phyloP scores from a whole-genome alignment of 2,888 invertebrate species.

The Elysia crispata region DNA sequence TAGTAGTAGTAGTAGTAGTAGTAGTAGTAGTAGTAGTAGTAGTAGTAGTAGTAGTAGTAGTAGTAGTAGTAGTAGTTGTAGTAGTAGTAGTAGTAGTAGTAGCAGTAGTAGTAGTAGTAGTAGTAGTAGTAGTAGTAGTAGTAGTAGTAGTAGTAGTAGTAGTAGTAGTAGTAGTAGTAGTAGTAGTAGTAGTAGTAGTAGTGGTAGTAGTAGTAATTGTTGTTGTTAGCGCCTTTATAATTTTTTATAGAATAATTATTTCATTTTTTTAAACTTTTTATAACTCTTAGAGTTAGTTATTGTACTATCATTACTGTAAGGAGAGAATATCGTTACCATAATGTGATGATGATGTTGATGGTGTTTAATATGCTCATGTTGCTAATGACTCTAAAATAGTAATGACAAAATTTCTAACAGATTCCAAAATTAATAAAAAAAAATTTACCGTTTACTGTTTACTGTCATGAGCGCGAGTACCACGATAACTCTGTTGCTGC shows the following conservation, averaged over 20 bases:
- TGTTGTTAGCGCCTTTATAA: background rate
- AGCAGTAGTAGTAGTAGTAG: constrained; percentile 22
- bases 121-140: constrained; percentile 24
- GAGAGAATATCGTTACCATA: no score
- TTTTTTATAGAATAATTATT: background rate
- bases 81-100: constrained; percentile 28
- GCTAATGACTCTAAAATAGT: no score
- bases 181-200: constrained; percentile 13
- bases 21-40: constrained; percentile 28
- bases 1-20: constrained; percentile 25
- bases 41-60: constrained; percentile 28
- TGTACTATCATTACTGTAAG: no score
- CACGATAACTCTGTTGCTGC: background rate
- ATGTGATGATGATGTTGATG: no score
- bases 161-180: constrained; percentile 21
- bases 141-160: constrained; percentile 19
- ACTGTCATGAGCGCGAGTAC: background rate
- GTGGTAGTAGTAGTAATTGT: constrained; percentile 5
- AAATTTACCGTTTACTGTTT: background rate
- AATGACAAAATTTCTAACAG: no score
- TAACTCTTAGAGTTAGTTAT: background rate
- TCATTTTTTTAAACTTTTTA: background rate
- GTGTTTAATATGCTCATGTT: no score
- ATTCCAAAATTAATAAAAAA: no score
- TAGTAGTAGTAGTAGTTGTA: constrained; percentile 28